A percentile compares a stretch with the other conserved stretches of the same genome.
These are phyloP conservation scores for Elysia crispata DNA, from an alignment of 2,888 invertebrate species.

Conservation along the genomic window DNA sequence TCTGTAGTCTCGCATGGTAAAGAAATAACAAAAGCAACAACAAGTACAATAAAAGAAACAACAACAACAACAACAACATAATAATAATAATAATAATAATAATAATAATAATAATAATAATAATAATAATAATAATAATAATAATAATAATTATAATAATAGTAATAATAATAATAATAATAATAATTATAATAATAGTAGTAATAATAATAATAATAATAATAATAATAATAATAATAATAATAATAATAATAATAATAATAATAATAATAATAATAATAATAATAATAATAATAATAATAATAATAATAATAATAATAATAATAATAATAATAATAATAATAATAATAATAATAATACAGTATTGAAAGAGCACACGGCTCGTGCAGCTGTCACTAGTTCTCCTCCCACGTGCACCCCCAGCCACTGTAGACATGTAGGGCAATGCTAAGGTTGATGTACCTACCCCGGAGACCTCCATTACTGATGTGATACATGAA, in stretches of 20 bases:
- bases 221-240: neutral
- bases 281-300: neutral
- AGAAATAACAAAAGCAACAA: neutral
- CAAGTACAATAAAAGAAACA: no score
- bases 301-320: neutral
- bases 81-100: no score
- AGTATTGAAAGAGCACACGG: neutral
- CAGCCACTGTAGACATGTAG: no score
- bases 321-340: slow-evolving; percentile 18
- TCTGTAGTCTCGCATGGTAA: no score
- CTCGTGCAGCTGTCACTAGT: no score
- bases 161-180: neutral
- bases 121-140: neutral
- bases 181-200: neutral
- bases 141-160: no score
- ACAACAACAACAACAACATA: no score
- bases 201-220: neutral
- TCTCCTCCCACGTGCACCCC: no score
- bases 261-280: neutral
- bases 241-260: neutral
- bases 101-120: slow-evolving; percentile 16
- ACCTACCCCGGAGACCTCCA: no score
- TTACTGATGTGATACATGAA: no score
- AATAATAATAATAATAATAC: slow-evolving; percentile 4
- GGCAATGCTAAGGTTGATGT: no score